These are phyloP conservation scores for Gulo gulo DNA, from an alignment of 2,113 vertebrate species.

Conservation along the genomic window DNA sequence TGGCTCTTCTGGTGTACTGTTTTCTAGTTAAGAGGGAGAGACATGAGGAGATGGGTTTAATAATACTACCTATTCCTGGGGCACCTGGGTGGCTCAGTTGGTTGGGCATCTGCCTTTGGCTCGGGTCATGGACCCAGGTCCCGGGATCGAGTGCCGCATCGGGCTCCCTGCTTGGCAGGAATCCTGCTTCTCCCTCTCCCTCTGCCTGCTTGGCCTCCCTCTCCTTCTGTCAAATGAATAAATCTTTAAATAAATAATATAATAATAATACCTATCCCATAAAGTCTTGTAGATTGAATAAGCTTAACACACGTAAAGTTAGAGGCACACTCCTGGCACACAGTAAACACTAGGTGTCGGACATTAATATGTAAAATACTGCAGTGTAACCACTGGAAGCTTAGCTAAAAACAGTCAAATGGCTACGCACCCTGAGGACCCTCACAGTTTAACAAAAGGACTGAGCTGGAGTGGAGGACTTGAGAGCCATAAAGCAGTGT, in stretches of 20 bases:
- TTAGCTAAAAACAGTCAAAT: neutral
- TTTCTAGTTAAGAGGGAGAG: neutral
- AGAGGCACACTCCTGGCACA: neutral
- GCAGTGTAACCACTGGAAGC: neutral
- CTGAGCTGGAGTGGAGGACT: neutral
- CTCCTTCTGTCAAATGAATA: neutral
- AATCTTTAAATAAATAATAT: neutral
- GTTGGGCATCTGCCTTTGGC: neutral
- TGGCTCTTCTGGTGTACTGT: neutral
- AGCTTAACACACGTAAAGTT: neutral
- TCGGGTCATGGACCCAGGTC: neutral
- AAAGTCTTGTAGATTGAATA: neutral
- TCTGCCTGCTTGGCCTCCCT: neutral
- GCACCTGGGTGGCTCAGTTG: neutral
- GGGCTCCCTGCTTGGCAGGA: neutral
- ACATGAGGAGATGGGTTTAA: neutral
- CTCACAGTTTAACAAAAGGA: neutral
- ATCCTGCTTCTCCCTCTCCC: neutral
- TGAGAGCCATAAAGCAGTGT: neutral
- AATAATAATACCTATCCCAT: neutral
- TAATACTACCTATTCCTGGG: neutral
- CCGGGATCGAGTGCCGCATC: accelerated
- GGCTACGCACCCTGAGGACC: neutral
- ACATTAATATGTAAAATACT: neutral
- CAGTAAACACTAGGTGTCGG: neutral